A percentile compares a stretch with the other conserved stretches of the same genome.
These are phyloP conservation scores for Saimiri boliviensis DNA, from an alignment of 2,113 vertebrate genomes.

Conservation along the genomic window DNA sequence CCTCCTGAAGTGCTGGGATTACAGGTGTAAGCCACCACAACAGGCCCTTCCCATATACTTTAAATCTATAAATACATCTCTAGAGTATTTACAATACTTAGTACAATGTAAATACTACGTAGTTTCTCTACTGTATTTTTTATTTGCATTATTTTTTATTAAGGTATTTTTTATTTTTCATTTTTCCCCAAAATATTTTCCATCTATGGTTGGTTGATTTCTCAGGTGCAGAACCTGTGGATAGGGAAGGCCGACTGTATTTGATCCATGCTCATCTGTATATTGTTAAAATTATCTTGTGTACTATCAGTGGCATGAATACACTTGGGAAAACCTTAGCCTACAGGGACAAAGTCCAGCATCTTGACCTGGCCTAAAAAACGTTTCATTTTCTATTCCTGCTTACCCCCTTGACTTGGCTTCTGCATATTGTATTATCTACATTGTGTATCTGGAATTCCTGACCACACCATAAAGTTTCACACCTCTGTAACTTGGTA, in stretches of 20 bases:
- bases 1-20: too few species aligned
- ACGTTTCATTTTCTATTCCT: neutral
- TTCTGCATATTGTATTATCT: neutral
- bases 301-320: neutral
- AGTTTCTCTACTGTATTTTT: neutral
- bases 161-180: neutral
- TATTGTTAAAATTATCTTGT: neutral
- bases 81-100: neutral
- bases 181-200: neutral
- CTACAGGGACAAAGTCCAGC: neutral
- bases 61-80: neutral
- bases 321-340: neutral
- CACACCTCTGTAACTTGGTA: neutral
- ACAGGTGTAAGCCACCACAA: too few species aligned
- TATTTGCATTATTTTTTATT: neutral
- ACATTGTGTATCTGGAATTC: neutral
- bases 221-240: neutral
- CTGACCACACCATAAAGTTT: neutral
- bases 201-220: neutral
- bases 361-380: neutral
- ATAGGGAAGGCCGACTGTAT: neutral
- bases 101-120: neutral
- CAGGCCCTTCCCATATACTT: neutral
- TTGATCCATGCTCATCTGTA: neutral
- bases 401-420: neutral